phyloP scores from a whole-genome alignment of 2,113 vertebrate species.

The Periophthalmus modestus region DNA sequence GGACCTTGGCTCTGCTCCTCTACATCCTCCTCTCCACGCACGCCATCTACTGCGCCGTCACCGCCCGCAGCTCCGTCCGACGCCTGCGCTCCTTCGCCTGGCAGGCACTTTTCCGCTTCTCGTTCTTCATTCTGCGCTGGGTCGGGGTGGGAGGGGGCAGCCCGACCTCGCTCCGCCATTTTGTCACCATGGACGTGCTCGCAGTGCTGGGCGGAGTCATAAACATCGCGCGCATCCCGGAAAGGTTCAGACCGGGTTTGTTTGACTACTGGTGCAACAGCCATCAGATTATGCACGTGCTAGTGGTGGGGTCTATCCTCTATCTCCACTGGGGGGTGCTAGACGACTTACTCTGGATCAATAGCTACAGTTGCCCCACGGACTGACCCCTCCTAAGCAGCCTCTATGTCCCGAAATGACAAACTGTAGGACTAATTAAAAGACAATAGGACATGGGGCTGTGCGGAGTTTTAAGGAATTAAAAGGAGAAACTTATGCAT shows the following conservation, averaged over 20 bases:
- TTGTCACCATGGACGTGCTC: slow-evolving; percentile 88
- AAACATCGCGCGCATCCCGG: slow-evolving; percentile 88
- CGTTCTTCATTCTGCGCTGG: slow-evolving; percentile 87
- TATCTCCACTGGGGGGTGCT: slow-evolving; percentile 91
- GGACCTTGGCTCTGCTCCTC: slow-evolving; percentile 81
- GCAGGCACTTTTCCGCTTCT: slow-evolving; percentile 89
- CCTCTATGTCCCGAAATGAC: neutral
- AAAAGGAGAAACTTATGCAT: slow-evolving; percentile 9
- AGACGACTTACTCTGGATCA: slow-evolving; percentile 89
- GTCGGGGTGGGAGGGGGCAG: slow-evolving; percentile 84
- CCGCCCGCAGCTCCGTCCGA: slow-evolving; percentile 85
- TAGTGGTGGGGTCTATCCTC: slow-evolving; percentile 90
- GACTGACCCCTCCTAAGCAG: slow-evolving; percentile 71
- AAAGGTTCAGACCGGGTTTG: slow-evolving; percentile 86
- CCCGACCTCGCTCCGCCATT: slow-evolving; percentile 86
- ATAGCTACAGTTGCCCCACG: slow-evolving; percentile 81
- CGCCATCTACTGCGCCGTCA: slow-evolving; percentile 88
- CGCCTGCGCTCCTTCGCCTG: slow-evolving; percentile 88
- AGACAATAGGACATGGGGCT: slow-evolving; percentile 28
- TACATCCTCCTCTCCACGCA: slow-evolving; percentile 87
- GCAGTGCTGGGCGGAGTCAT: slow-evolving; percentile 89
- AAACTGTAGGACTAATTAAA: neutral
- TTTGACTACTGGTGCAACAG: slow-evolving; percentile 97
- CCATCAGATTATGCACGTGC: slow-evolving; percentile 94
- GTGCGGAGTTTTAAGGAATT: slow-evolving; percentile 2